Base-by-base conservation (phyloP, 2,888 invertebrate species). In the Stenurella melanura region DNA sequence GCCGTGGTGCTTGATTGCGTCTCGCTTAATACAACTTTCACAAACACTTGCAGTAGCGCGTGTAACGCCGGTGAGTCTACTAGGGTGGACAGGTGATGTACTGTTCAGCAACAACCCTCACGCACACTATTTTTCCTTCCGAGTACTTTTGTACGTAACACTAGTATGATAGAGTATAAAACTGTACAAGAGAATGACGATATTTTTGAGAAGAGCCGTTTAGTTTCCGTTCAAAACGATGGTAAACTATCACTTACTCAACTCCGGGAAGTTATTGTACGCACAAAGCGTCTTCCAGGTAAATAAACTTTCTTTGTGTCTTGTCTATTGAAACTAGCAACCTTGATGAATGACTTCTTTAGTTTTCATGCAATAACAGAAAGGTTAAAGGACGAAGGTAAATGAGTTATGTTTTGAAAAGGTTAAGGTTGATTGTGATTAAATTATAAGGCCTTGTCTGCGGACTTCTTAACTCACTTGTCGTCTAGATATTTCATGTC, bases 201-300 rank as follows among this genome's bases (percentile, higher is more conserved):
- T 11, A 74, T 78, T 34, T 21, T 77, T 6, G 79, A 79, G 10
- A 34, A 73, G 15, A 73, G 17, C 26, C 54, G 70, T 54, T 18
- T 56, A n/a, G 60, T 67, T 34, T 21, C 26, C 4, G 42, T 54
- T 0, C 73, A 76, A 50, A 66, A 19, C 54, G 80, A 82, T 30
- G 75, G 68, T 4, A 80, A 80, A 67, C 12, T 93, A 92, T 88
- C 88, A 80, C 91, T 96, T 77, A 95, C 95, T 63, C 94, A 95
- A 69, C 90, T 96, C 10, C 96, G 96, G 96, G 95, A 96, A 89
- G 93, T 95, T 86, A 93, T 96, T 83, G 92, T 95, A 63, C 91
- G 95, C 78, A 95, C 95, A 77, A 93, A 93, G 75, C 92, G 93
- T 72, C 91, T 96, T 73, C 96, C 96, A 57, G 92, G 89, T 89